These are phyloP conservation scores for Cyphomyrus plagiostoma DNA, from an alignment of 2,113 vertebrate genomes.

Conservation along the genomic window DNA sequence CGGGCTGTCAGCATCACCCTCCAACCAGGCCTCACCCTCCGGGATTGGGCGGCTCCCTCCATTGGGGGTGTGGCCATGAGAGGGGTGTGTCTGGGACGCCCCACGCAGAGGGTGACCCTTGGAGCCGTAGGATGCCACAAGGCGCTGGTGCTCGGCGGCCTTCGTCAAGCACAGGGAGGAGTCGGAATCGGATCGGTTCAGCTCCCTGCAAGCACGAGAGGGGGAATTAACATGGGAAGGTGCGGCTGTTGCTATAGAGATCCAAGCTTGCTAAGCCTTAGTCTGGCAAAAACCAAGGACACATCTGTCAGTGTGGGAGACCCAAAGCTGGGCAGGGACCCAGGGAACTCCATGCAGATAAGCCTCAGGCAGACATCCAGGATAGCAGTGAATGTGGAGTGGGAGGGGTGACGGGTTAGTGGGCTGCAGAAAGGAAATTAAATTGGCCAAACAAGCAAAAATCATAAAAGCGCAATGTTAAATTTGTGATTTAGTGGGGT, in stretches of 20 bases:
- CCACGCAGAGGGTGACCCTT: conserved; percentile 54
- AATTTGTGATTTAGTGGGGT: background rate
- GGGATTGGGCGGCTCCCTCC: conserved; percentile 46
- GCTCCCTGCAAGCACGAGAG: conserved; percentile 60
- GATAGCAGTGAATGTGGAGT: background rate
- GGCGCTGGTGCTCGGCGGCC: conserved; percentile 55
- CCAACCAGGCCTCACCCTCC: conserved; percentile 42
- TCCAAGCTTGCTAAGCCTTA: background rate
- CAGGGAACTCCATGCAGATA: background rate
- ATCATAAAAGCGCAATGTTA: background rate
- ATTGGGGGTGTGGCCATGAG: conserved; percentile 55
- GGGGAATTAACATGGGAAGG: background rate
- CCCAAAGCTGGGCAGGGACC: background rate
- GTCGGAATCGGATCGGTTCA: conserved; percentile 83
- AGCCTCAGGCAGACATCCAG: background rate
- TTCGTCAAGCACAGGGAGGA: conserved; percentile 74
- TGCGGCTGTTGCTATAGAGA: background rate
- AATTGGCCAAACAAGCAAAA: background rate
- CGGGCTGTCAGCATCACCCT: conserved; percentile 60
- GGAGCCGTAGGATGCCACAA: conserved; percentile 36
- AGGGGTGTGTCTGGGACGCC: conserved; percentile 39
- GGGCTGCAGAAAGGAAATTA: background rate
- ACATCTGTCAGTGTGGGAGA: background rate
- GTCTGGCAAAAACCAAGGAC: background rate
- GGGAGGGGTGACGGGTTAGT: background rate